Evolutionary conservation across 1,140 invertebrate species (phyloP).

Genomic region (Acyrthosiphon pisum): DNA sequence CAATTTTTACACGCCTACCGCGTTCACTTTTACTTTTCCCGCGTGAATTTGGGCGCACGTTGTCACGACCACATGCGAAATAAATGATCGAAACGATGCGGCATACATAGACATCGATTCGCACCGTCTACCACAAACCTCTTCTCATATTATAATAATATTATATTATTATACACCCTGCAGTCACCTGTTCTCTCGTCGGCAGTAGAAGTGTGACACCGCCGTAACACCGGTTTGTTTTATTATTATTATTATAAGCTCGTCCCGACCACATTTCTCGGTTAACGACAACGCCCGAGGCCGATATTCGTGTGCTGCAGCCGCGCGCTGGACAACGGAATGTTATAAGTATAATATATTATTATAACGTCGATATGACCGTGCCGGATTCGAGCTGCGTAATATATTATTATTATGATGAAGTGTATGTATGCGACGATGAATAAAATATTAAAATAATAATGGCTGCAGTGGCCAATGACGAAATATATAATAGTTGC

Average conservation of each 20-base stretch:
- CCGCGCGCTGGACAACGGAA: not conserved
- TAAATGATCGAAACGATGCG: not conserved
- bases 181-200: not conserved
- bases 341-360: constrained; percentile 22
- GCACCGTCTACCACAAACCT: not conserved
- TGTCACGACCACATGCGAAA: not conserved
- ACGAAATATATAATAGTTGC: not conserved
- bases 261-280: constrained; percentile 46
- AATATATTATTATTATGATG: not conserved
- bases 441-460: not conserved
- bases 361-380: not conserved
- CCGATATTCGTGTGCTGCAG: not conserved
- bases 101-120: not conserved
- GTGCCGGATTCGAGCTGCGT: not conserved
- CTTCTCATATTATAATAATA: not conserved
- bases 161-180: not conserved
- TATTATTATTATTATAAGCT: constrained; percentile 43
- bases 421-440: not conserved
- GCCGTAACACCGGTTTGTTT: constrained; percentile 37
- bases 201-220: constrained; percentile 4
- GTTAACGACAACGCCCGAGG: constrained; percentile 40
- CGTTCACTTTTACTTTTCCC: not conserved
- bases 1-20: not conserved
- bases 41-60: not conserved
- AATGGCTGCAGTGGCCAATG: not conserved